Conservation (phyloP, 2,888 invertebrate genomes). For the Chaetogeoica ovagalla region DNA sequence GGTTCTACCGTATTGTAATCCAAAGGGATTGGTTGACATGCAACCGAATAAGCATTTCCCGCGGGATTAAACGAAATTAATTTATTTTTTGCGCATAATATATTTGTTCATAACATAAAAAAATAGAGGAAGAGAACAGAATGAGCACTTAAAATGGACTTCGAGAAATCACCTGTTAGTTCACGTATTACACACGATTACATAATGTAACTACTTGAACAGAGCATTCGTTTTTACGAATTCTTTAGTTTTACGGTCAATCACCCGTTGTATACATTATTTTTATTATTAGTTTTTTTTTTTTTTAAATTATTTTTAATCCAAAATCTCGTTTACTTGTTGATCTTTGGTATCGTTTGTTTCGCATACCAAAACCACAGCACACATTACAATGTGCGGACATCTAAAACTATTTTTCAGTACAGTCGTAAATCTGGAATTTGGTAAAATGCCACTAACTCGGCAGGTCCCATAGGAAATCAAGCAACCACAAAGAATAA, state of each 20-base stretch:
- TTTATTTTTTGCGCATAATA: conserved; percentile 31
- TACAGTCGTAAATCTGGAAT: conserved; percentile 47
- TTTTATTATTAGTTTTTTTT: conserved; percentile 1
- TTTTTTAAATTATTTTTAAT: neutral
- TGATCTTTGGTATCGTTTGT: conserved; percentile 3
- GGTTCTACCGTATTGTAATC: conserved; percentile 31
- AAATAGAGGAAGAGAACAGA: neutral
- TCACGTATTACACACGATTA: neutral
- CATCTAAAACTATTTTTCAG: conserved; percentile 19
- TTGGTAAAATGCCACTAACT: conserved; percentile 51
- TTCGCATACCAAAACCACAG: neutral
- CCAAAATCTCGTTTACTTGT: conserved; percentile 20
- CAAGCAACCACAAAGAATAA: conserved; percentile 46
- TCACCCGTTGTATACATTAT: neutral
- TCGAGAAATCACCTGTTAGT: conserved; percentile 17
- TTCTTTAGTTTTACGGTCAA: neutral
- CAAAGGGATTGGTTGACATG: conserved; percentile 46
- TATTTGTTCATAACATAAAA: neutral
- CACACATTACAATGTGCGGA: neutral
- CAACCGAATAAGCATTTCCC: conserved; percentile 40
- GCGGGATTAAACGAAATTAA: conserved; percentile 39
- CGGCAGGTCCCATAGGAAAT: conserved; percentile 50
- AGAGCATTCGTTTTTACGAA: neutral
- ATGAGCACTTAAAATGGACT: conserved; percentile 10
- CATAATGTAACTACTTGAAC: neutral